Conservation (phyloP, 2,888 invertebrate genomes). For the Drosophila subquinaria region DNA sequence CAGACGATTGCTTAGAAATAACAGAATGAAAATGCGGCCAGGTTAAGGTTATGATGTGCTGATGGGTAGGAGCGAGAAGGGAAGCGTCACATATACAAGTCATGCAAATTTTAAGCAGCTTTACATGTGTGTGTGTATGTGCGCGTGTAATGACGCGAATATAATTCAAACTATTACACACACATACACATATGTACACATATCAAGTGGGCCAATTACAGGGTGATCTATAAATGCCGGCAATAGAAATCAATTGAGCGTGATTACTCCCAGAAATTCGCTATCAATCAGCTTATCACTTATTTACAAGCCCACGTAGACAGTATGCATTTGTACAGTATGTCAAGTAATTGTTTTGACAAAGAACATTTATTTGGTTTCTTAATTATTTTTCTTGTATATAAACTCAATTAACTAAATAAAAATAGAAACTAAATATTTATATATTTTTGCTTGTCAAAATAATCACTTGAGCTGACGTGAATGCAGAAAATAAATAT, state of each 20-base stretch:
- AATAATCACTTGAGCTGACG: neutral
- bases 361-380: neutral
- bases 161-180: slow-evolving; percentile 49
- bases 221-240: slow-evolving; percentile 20
- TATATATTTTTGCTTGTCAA: neutral
- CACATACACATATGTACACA: slow-evolving; percentile 15
- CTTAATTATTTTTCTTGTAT: no score
- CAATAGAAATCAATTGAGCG: slow-evolving; percentile 43
- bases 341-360: neutral
- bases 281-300: slow-evolving; percentile 40
- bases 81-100: slow-evolving; percentile 22
- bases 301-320: slow-evolving; percentile 40
- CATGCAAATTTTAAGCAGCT: slow-evolving; percentile 44
- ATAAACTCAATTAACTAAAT: neutral
- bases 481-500: slow-evolving; percentile 2
- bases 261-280: slow-evolving; percentile 39
- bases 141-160: slow-evolving; percentile 8
- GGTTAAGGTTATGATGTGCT: slow-evolving; percentile 23
- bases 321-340: neutral
- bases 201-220: slow-evolving; percentile 38
- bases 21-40: slow-evolving; percentile 36
- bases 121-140: neutral
- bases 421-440: neutral
- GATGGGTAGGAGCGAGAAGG: neutral
- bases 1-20: slow-evolving; percentile 28